A percentile compares a stretch with the other conserved stretches of the same genome.
Conservation (phyloP, 2,113 vertebrate genomes). For the Coregonus clupeaformis region DNA sequence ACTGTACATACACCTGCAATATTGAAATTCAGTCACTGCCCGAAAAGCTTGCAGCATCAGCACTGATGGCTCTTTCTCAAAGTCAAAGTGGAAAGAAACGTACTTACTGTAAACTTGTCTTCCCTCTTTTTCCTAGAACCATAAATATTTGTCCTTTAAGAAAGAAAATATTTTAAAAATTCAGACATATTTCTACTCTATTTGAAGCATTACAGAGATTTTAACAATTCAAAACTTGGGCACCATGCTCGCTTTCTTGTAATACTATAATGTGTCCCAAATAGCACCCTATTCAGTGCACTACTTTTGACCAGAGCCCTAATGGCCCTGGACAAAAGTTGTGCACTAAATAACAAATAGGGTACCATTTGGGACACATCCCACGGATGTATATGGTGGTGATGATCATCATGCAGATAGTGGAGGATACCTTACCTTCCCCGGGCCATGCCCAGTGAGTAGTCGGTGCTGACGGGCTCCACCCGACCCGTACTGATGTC, state of each 20-base stretch:
- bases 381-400: background rate
- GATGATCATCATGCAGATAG: too few relatives aligned
- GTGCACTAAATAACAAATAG: background rate
- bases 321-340: background rate
- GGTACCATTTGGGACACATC: background rate
- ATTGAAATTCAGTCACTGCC: too few relatives aligned
- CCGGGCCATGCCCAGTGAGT: conserved; percentile 79
- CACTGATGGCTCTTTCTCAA: background rate
- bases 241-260: too few relatives aligned
- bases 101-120: conserved; percentile 96
- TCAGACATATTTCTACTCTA: conserved; percentile 39
- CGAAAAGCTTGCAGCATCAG: too few relatives aligned
- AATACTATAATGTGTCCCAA: too few relatives aligned
- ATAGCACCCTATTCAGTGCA: too few relatives aligned
- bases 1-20: too few relatives aligned
- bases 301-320: background rate
- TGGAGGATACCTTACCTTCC: conserved; percentile 76
- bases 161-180: conserved; percentile 52
- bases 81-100: background rate
- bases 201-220: too few relatives aligned
- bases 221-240: too few relatives aligned
- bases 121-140: conserved; percentile 96
- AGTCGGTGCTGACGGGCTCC: conserved; percentile 80
- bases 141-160: conserved; percentile 87
- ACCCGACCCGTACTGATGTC: conserved; percentile 87